Evolutionary conservation across 2,797 vertebrate genomes (phyloP).

Genomic region (Allobates femoralis): DNA sequence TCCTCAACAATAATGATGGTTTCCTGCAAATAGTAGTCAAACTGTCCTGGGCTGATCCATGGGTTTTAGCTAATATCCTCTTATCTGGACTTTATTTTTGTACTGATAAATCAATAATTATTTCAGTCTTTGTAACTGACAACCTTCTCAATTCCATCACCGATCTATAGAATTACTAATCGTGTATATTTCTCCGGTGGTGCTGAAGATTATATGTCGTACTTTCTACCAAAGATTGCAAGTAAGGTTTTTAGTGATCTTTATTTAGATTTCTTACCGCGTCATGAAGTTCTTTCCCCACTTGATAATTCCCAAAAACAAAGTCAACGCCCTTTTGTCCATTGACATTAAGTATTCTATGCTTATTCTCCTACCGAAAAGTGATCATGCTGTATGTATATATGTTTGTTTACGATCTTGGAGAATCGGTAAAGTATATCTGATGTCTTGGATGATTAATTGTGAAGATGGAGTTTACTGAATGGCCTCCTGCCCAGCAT

Average conservation of each 20-base stretch:
- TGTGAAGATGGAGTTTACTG: neutral
- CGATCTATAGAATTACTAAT: too few relatives aligned
- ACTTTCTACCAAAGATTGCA: too few relatives aligned
- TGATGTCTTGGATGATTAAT: neutral
- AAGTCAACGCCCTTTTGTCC: neutral
- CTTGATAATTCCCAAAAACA: too few relatives aligned
- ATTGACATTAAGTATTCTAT: neutral
- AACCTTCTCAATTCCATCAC: too few relatives aligned
- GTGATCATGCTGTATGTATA: neutral
- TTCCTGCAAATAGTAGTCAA: too few relatives aligned
- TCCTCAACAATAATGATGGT: neutral
- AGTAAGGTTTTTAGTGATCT: too few relatives aligned
- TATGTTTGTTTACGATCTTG: neutral
- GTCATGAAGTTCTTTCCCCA: too few relatives aligned
- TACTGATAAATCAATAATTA: too few relatives aligned
- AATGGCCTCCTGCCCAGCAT: neutral
- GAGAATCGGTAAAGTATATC: neutral
- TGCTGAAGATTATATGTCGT: too few relatives aligned
- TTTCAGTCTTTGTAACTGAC: too few relatives aligned
- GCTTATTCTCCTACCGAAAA: neutral
- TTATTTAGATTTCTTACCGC: too few relatives aligned
- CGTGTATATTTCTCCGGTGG: too few relatives aligned
- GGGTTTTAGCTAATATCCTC: neutral
- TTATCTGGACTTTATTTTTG: neutral
- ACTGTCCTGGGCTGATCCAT: neutral